Conservation (phyloP, 2,888 invertebrate species). For the Nineta flava region DNA sequence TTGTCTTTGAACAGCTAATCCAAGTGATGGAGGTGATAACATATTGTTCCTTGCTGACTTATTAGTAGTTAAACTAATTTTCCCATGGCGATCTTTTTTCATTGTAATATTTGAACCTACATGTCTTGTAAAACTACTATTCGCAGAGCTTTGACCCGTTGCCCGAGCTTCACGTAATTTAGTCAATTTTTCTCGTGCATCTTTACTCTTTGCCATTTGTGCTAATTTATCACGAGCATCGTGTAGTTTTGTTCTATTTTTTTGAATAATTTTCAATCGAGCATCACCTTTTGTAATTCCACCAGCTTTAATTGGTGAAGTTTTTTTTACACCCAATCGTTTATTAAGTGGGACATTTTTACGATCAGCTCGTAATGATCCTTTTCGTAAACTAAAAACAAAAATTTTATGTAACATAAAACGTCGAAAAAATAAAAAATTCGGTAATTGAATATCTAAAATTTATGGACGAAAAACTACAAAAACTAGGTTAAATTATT, state of each 20-base stretch:
- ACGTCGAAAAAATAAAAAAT: too few species aligned
- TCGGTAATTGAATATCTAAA: too few species aligned
- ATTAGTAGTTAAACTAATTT: constrained; percentile 34
- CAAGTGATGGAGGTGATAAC: constrained; percentile 2
- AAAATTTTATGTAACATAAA: not conserved
- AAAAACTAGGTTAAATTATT: not conserved
- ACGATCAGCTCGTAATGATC: not conserved
- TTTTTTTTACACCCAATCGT: constrained; percentile 1
- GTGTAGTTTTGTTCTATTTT: constrained; percentile 55
- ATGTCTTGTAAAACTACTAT: constrained; percentile 22
- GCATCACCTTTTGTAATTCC: constrained; percentile 38
- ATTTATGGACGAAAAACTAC: not conserved
- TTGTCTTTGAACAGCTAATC: constrained; percentile 24
- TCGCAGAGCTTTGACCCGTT: constrained; percentile 15
- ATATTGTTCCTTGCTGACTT: constrained; percentile 20
- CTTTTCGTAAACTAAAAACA: not conserved
- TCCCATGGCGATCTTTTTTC: constrained; percentile 34
- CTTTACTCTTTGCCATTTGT: constrained; percentile 55
- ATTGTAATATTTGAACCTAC: constrained; percentile 30
- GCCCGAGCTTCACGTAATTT: constrained; percentile 40
- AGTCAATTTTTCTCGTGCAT: constrained; percentile 56
- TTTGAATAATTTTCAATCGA: constrained; percentile 60
- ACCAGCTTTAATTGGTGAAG: not conserved
- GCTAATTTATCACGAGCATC: constrained; percentile 70
- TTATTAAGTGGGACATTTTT: constrained; percentile 1